A percentile compares a stretch with the other conserved stretches of the same genome.
Conservation (phyloP, 1,140 invertebrate genomes). For the Armadillidium nasatum region DNA sequence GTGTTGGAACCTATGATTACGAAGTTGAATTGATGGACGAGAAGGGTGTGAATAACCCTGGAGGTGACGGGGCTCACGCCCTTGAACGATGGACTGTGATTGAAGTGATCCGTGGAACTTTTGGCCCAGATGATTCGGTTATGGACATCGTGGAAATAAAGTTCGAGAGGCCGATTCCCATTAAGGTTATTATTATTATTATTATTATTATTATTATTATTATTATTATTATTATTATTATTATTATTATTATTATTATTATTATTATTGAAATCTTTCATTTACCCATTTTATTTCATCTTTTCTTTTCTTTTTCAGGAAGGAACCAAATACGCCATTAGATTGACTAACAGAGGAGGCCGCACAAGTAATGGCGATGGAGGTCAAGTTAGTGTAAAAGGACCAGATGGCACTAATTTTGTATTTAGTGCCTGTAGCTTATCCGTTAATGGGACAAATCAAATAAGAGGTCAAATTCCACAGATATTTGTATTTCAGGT, state of each 20-base stretch:
- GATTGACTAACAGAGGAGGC: conserved; percentile 83
- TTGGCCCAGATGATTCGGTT: conserved; percentile 69
- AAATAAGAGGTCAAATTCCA: conserved; percentile 89
- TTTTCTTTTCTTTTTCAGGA: conserved; percentile 60
- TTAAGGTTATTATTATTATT: conserved; percentile 62
- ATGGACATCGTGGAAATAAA: conserved; percentile 79
- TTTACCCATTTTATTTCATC: not conserved
- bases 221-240: conserved; percentile 14
- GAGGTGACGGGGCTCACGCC: conserved; percentile 41
- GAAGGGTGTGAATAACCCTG: conserved; percentile 50
- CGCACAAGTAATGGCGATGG: conserved; percentile 89
- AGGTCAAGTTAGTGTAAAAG: conserved; percentile 76
- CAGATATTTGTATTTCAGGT: conserved; percentile 83
- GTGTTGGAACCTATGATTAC: conserved; percentile 79
- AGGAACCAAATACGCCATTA: conserved; percentile 80
- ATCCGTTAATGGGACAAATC: conserved; percentile 90
- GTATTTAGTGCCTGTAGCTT: conserved; percentile 86
- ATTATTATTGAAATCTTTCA: not conserved
- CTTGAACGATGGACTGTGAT: conserved; percentile 64
- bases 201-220: conserved; percentile 25
- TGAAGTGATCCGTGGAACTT: conserved; percentile 65
- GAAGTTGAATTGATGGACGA: conserved; percentile 88
- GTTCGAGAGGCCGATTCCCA: conserved; percentile 78
- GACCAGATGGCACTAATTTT: conserved; percentile 86
- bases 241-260: not conserved